These are phyloP conservation scores for Pteronura brasiliensis DNA, from an alignment of 2,113 vertebrate genomes.

Conservation along the genomic window DNA sequence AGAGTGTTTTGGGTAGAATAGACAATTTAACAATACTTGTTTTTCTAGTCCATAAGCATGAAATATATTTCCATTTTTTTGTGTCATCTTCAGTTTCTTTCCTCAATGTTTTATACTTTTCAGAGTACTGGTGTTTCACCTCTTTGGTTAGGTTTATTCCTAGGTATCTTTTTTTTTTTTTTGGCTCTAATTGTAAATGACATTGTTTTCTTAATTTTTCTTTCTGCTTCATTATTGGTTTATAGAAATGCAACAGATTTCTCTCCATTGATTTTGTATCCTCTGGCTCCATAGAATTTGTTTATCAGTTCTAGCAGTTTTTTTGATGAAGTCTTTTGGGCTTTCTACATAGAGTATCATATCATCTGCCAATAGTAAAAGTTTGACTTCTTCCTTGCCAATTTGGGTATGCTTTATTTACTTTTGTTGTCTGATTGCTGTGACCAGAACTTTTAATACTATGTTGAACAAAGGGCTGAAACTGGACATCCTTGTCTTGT, in stretches of 20 bases:
- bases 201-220: not conserved
- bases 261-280: too few species aligned
- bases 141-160: not conserved
- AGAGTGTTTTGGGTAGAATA: too few species aligned
- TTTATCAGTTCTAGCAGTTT: too few species aligned
- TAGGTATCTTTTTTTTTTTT: not conserved
- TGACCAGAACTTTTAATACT: not conserved
- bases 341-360: too few species aligned
- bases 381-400: not conserved
- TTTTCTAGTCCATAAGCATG: too few species aligned
- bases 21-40: too few species aligned
- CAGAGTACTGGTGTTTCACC: not conserved
- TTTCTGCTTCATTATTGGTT: not conserved
- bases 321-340: too few species aligned
- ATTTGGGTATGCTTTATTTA: not conserved
- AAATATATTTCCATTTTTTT: too few species aligned
- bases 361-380: too few species aligned
- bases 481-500: not conserved
- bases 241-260: not conserved
- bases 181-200: not conserved
- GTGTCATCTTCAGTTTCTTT: not conserved
- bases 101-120: not conserved
- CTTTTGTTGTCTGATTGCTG: not conserved
- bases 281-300: too few species aligned
- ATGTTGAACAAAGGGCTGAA: not conserved